These are phyloP conservation scores for Mus spretus DNA, from an alignment of 2,797 vertebrate genomes.

Conservation along the genomic window DNA sequence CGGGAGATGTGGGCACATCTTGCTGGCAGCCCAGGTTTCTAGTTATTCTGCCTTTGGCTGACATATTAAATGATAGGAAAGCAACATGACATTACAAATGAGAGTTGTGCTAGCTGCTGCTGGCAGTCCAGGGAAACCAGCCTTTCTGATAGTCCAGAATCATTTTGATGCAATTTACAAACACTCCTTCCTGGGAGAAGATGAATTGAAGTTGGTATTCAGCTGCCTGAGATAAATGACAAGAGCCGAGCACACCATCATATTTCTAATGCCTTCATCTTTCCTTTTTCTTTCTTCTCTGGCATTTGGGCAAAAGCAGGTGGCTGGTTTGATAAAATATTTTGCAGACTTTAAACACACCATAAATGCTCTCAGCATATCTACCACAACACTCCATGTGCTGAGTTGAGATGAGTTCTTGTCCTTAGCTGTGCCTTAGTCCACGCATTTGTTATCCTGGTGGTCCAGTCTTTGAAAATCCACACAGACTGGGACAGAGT, in stretches of 20 bases:
- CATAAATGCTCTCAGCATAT: not conserved
- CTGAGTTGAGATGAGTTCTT: not conserved
- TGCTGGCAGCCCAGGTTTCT: not conserved
- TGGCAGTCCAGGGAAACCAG: not conserved
- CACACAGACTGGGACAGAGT: constrained; percentile 1
- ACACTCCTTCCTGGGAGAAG: constrained; percentile 51
- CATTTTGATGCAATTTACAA: constrained; percentile 64
- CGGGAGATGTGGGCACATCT: constrained; percentile 62
- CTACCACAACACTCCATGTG: not conserved
- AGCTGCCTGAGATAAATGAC: constrained; percentile 61
- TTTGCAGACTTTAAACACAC: constrained; percentile 26
- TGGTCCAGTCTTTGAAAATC: not conserved
- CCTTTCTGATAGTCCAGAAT: constrained; percentile 4
- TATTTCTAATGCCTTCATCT: not conserved
- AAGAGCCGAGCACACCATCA: accelerated
- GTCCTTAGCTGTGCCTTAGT: not conserved
- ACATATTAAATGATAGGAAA: constrained; percentile 73
- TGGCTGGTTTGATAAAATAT: constrained; percentile 13
- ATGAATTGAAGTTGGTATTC: constrained; percentile 23
- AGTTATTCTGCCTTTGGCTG: constrained; percentile 55
- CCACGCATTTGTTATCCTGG: constrained; percentile 9
- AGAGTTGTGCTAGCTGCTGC: constrained; percentile 55
- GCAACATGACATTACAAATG: constrained; percentile 55
- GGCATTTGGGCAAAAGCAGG: not conserved
- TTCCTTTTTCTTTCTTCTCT: constrained; percentile 36